Conservation (phyloP, 2,113 vertebrate species). For the Amphiprion percula region DNA sequence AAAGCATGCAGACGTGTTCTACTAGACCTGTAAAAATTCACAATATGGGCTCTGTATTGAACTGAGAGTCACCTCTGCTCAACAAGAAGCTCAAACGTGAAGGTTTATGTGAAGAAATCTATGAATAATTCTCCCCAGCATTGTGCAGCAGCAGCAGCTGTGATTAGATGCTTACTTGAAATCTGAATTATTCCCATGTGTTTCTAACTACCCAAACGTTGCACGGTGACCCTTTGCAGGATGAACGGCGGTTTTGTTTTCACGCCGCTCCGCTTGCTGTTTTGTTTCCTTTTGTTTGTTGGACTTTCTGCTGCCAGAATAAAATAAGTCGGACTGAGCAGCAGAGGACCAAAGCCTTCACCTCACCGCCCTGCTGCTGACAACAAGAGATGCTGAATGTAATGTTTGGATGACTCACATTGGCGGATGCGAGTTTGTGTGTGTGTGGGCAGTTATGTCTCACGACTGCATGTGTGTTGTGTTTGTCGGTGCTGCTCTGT, state of each 20-base stretch:
- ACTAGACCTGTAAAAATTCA: no score
- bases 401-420: conserved; percentile 57
- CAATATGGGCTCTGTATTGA: no score
- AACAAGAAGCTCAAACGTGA: no score
- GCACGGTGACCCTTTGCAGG: background rate
- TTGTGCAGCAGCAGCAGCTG: no score
- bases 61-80: no score
- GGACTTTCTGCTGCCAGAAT: background rate
- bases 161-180: background rate
- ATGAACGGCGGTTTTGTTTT: background rate
- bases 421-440: background rate
- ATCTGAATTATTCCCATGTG: background rate
- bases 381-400: conserved; percentile 26
- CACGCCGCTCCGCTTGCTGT: background rate
- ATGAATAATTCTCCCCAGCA: no score
- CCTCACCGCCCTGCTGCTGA: conserved; percentile 14
- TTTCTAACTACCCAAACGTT: no score
- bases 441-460: conserved; percentile 56
- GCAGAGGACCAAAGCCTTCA: conserved; percentile 4
- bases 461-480: conserved; percentile 26
- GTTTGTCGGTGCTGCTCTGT: conserved; percentile 25
- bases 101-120: no score
- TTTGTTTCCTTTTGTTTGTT: conserved; percentile 7
- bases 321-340: background rate
- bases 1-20: no score